phyloP scores from a whole-genome alignment of 2,113 vertebrate species.

The Spea bombifrons region DNA sequence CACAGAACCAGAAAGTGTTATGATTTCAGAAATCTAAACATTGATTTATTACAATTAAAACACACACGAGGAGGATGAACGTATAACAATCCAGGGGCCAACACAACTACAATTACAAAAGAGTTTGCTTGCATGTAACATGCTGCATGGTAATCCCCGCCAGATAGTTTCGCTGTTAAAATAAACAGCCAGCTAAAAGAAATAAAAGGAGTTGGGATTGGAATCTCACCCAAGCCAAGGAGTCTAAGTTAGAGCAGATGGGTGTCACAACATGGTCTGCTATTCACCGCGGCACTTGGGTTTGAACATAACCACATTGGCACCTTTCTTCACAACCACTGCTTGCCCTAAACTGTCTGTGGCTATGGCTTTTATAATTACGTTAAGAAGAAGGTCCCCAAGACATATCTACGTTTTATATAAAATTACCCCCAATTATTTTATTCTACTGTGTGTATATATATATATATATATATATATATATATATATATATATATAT shows the following conservation, averaged over 20 bases:
- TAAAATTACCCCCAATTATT: no score
- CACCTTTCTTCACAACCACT: constrained; percentile 51
- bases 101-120: constrained; percentile 21
- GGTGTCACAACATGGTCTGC: constrained; percentile 46
- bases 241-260: constrained; percentile 52
- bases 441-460: no score
- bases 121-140: constrained; percentile 29
- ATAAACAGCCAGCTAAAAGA: constrained; percentile 42
- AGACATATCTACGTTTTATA: no score
- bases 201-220: constrained; percentile 38
- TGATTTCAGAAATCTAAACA: constrained; percentile 37
- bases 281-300: constrained; percentile 34
- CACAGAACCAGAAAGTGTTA: constrained; percentile 25
- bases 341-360: constrained; percentile 54
- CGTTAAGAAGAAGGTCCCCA: no score
- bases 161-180: constrained; percentile 46
- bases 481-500: no score
- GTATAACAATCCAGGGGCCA: constrained; percentile 20
- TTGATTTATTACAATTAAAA: constrained; percentile 42
- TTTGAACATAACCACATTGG: constrained; percentile 53
- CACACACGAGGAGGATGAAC: constrained; percentile 21
- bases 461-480: no score
- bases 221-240: constrained; percentile 48
- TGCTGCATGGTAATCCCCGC: constrained; percentile 36
- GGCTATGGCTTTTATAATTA: no score